Conservation (phyloP, 2,888 invertebrate genomes). For the Diaprepes abbreviatus region DNA sequence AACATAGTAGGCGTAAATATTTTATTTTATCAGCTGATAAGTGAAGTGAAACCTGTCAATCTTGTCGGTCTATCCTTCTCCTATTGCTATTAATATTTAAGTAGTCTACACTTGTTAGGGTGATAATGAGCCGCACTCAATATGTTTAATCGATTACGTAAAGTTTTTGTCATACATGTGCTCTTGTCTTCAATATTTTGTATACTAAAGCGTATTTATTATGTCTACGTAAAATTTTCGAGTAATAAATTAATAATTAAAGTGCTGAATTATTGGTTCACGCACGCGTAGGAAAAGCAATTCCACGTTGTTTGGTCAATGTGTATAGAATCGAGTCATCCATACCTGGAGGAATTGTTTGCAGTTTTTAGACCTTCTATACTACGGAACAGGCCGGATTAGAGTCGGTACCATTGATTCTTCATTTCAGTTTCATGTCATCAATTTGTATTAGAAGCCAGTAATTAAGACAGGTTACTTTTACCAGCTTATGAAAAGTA, state of each 20-base stretch:
- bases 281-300: not conserved
- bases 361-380: not conserved
- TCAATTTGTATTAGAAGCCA: too few relatives aligned
- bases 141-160: too few relatives aligned
- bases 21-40: conserved; percentile 26
- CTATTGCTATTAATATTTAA: not conserved
- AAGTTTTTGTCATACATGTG: too few relatives aligned
- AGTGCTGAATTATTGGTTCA: not conserved
- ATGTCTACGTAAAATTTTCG: too few relatives aligned
- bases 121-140: too few relatives aligned
- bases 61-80: not conserved
- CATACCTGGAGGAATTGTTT: not conserved
- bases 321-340: not conserved
- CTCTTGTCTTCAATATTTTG: too few relatives aligned
- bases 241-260: too few relatives aligned
- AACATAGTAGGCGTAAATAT: conserved; percentile 24
- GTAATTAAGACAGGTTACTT: too few relatives aligned
- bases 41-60: not conserved
- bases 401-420: too few relatives aligned
- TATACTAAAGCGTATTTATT: too few relatives aligned
- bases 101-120: not conserved
- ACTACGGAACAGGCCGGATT: not conserved
- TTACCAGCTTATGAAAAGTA: too few relatives aligned
- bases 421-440: too few relatives aligned
- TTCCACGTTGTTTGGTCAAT: not conserved